These are phyloP conservation scores for mouse (Mus musculus) DNA, from an alignment of 2,113 vertebrate genomes.

Conservation along the genomic window GRCm39 chrX:131997501-131998000, in stretches of 20 bases:
- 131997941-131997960: not conserved
- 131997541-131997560: not conserved
- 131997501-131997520: not conserved
- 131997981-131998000: not conserved
- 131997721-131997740: constrained; percentile 33
- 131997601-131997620: not conserved
- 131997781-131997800: not conserved
- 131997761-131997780: not conserved
- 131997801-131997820: constrained; percentile 16
- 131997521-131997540: not conserved
- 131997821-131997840: not conserved
- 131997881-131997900: not conserved
- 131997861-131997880: too few species aligned
- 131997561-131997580: not conserved
- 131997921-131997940: not conserved
- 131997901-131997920: not conserved
- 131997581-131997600: not conserved
- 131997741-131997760: not conserved
- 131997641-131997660: constrained; percentile 23
- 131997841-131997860: not conserved
- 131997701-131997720: not conserved
- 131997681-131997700: not conserved
- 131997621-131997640: not conserved
- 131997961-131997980: not conserved
- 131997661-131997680: not conserved